A percentile compares a stretch with the other conserved stretches of the same genome.
phyloP scores from a whole-genome alignment of 2,797 vertebrate genomes.

The Morelia viridis region DNA sequence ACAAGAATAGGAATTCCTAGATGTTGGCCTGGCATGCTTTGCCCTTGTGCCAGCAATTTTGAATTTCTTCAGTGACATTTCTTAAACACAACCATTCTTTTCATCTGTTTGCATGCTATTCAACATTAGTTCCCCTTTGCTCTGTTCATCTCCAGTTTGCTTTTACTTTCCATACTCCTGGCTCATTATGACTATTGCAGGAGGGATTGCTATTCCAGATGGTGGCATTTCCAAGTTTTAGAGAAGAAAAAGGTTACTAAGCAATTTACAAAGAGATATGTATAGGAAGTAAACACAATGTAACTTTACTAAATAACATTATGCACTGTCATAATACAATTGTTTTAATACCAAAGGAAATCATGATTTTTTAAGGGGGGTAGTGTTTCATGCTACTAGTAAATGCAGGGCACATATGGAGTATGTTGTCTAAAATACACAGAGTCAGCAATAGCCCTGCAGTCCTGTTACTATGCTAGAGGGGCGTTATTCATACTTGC shows the following conservation, averaged over 20 bases:
- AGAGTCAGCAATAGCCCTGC: neutral
- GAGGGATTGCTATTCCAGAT: neutral
- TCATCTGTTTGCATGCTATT: neutral
- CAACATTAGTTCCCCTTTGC: neutral
- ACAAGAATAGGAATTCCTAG: neutral
- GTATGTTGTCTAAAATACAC: neutral
- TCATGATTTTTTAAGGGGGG: neutral
- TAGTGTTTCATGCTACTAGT: neutral
- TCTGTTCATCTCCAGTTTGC: neutral
- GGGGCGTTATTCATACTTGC: neutral
- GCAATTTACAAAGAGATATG: neutral
- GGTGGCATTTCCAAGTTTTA: neutral
- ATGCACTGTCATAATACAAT: no score
- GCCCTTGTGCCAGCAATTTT: neutral
- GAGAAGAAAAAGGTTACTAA: neutral
- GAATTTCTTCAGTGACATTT: neutral
- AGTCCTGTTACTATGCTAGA: neutral
- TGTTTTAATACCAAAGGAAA: neutral
- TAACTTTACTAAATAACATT: neutral
- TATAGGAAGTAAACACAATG: neutral
- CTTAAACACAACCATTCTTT: neutral
- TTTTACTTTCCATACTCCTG: neutral
- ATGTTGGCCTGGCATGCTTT: neutral
- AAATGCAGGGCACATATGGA: neutral
- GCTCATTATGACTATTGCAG: neutral